A percentile compares a stretch with the other conserved stretches of the same genome.
These are phyloP conservation scores for Drosophila rellima DNA, from an alignment of 2,888 invertebrate genomes.

Conservation along the genomic window DNA sequence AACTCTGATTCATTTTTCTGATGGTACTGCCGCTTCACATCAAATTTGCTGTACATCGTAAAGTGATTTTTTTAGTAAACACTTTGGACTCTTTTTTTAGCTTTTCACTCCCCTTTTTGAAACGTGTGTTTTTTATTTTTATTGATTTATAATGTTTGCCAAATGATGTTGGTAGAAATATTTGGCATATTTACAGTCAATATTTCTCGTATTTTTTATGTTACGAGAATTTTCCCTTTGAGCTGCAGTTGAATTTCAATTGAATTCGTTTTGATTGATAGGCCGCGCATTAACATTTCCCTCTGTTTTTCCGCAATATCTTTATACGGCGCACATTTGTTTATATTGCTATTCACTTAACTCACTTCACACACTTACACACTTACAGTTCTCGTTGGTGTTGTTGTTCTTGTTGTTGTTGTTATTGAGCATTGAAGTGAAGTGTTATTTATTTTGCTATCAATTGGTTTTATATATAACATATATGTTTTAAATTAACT, in stretches of 20 bases:
- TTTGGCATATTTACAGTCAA: slow-evolving; percentile 60
- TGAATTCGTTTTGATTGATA: slow-evolving; percentile 69
- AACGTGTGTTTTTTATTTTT: slow-evolving; percentile 15
- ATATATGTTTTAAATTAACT: slow-evolving; percentile 51
- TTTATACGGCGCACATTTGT: slow-evolving; percentile 27
- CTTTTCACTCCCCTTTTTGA: slow-evolving; percentile 8
- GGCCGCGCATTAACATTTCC: slow-evolving; percentile 57
- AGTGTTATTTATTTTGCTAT: slow-evolving; percentile 56
- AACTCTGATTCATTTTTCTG: slow-evolving; percentile 69
- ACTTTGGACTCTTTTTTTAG: slow-evolving; percentile 32
- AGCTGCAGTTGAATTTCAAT: slow-evolving; percentile 50
- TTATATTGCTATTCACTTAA: slow-evolving; percentile 35
- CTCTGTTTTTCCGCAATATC: slow-evolving; percentile 6
- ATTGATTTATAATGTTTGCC: slow-evolving; percentile 69
- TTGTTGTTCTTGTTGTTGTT: slow-evolving; percentile 1
- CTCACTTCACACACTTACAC: neutral
- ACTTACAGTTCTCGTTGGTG: neutral
- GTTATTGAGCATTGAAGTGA: slow-evolving; percentile 34
- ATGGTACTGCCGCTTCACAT: slow-evolving; percentile 37
- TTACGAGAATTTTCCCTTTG: slow-evolving; percentile 31
- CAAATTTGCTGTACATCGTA: slow-evolving; percentile 52
- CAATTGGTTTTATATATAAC: slow-evolving; percentile 56
- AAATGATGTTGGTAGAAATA: slow-evolving; percentile 57
- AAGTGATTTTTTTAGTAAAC: slow-evolving; percentile 49
- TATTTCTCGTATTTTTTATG: slow-evolving; percentile 15